Conservation (phyloP, 30 jellyfish, hydroid and myxozoan species). For the Aurelia aurita complex sp. Pacific region DNA sequence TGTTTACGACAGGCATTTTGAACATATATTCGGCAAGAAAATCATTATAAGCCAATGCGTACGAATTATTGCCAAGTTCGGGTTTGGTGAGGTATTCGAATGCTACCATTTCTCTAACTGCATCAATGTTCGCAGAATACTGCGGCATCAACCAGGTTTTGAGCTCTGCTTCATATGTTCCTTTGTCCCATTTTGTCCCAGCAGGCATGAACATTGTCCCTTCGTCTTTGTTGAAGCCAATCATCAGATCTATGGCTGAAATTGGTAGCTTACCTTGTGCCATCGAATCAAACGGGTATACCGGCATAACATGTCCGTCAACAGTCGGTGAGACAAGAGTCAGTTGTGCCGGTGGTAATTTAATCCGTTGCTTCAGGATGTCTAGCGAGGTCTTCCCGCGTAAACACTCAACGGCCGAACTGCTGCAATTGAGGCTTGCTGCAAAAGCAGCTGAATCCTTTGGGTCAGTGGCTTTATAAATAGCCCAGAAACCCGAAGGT, state of each 20-base stretch:
- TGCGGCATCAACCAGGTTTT: not conserved
- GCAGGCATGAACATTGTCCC: constrained; percentile 40
- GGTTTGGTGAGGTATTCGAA: not conserved
- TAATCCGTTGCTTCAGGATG: not conserved
- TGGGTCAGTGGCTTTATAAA: not conserved
- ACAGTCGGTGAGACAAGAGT: constrained; percentile 7
- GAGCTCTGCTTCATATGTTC: not conserved
- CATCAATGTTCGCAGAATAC: not conserved
- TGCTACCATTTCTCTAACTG: constrained; percentile 6
- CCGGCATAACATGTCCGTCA: constrained; percentile 26
- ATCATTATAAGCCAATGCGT: not conserved
- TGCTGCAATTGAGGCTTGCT: constrained; percentile 11
- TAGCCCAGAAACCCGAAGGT: constrained; percentile 34
- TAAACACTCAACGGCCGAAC: constrained; percentile 22
- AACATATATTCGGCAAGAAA: constrained; percentile 12
- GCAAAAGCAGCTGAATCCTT: not conserved
- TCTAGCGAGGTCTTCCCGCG: not conserved
- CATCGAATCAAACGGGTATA: constrained; percentile 1
- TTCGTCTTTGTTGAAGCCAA: constrained; percentile 54
- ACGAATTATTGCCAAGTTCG: not conserved
- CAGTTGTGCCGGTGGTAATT: not conserved
- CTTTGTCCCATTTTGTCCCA: constrained; percentile 5
- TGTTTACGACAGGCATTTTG: not conserved
- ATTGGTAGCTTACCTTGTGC: constrained; percentile 17
- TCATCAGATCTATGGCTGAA: constrained; percentile 19